Base-by-base conservation (phyloP, 2,888 invertebrate genomes). In the Ernsta delagoae region DNA sequence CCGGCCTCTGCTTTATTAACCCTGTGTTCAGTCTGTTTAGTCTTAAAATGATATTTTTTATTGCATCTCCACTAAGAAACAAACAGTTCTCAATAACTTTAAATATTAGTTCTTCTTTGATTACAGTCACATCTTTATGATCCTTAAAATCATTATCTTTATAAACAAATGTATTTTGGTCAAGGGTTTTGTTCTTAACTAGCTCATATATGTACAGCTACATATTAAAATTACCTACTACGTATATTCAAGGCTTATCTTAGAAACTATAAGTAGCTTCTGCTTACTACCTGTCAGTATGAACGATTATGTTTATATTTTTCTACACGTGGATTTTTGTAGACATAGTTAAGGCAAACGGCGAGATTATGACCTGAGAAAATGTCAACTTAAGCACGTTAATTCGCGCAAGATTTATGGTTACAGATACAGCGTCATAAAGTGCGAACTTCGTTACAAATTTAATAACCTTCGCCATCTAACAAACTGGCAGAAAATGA, bases 1-100 rank as follows among this genome's bases (percentile, higher is more conserved):
- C 73, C 75, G 77, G 77, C 77, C 78, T 79, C 78, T 70, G 70
- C 69, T 75, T 72, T 60, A 60, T 70, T 72, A 73, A 73, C 75
- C 75, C 76, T 74, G 64, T 48, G 31, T 56, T 59, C 39, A 57
- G 54, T n/a, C 50, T 50, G 39, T 62, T 63, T 53, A 63, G 59
- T 63, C 45, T 68, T 62, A 63, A n/a, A 63, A 54, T 63, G 41
- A 45, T 66, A 60, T 56, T 69, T 68, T 63, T 69, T 63, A 63
- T 34, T 59, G 63, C 62, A 62, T 62, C 48, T 41, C 24, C 16
- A 53, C 63, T 41, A 63, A 57, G 56, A 69, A 63, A 69, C 68
- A 63, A 63, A 69, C 59, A 63, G 39, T 48, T 62, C 34, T 63
- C 63, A 69, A 69, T 59, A 63, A 69, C 62, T 36, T 56, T 53